phyloP scores from a whole-genome alignment of 2,797 vertebrate species.

The Acanthurus lineatus region DNA sequence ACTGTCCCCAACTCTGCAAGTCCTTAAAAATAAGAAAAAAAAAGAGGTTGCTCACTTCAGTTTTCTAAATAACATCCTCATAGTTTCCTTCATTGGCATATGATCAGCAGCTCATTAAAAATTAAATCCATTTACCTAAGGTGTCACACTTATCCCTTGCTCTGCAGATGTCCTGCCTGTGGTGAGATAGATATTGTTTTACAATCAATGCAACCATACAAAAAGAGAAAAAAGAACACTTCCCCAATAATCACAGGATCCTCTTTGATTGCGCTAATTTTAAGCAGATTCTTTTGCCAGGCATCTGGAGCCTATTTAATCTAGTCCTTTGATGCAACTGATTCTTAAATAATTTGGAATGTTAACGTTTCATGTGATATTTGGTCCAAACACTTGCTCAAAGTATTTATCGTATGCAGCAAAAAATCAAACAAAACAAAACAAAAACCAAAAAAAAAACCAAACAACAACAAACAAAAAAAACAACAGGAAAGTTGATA shows the following conservation, averaged over 20 bases:
- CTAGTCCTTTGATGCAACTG: constrained; percentile 28
- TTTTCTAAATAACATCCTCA: no score
- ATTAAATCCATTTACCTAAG: constrained; percentile 87
- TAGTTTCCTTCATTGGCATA: no score
- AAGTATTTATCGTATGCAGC: background rate
- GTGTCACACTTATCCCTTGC: constrained; percentile 98
- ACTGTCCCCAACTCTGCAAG: constrained; percentile 98
- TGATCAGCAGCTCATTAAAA: background rate
- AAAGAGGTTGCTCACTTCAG: background rate
- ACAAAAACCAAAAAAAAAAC: no score
- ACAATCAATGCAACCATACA: constrained; percentile 13
- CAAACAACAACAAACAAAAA: no score
- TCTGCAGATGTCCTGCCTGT: constrained; percentile 98
- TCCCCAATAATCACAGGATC: background rate
- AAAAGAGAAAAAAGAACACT: constrained; percentile 1
- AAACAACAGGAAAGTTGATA: background rate
- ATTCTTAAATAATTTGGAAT: background rate
- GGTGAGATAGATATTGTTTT: constrained; percentile 45
- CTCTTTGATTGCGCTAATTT: background rate
- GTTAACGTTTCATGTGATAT: background rate
- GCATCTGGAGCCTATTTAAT: constrained; percentile 29
- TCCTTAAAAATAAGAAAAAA: constrained; percentile 81
- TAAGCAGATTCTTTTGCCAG: background rate
- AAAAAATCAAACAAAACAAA: background rate
- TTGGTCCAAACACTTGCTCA: constrained; percentile 17